phyloP scores from a whole-genome alignment of 2,797 vertebrate genomes.

The Heteromormyrus szaboi region DNA sequence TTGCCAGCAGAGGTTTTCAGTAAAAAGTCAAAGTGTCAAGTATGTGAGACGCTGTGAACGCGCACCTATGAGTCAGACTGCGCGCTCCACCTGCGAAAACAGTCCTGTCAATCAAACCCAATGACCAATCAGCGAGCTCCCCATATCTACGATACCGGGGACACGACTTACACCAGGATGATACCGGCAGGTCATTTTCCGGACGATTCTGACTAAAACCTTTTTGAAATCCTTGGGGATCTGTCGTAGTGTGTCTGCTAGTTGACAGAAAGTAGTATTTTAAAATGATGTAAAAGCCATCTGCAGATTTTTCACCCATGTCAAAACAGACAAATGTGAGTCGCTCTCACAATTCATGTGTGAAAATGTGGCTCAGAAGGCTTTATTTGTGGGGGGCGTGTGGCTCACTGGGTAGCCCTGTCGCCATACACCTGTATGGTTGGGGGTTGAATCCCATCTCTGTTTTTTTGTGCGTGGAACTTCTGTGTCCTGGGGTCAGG shows the following conservation, averaged over 20 bases:
- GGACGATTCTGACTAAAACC: not conserved
- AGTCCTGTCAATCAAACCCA: not conserved
- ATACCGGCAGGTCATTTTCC: not conserved
- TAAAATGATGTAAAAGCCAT: constrained; percentile 55
- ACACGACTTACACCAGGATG: not conserved
- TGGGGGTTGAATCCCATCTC: not conserved
- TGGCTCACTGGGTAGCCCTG: not conserved
- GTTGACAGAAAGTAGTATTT: constrained; percentile 35
- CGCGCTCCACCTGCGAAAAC: not conserved
- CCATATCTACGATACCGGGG: not conserved
- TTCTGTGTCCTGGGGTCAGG: not conserved
- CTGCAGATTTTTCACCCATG: constrained; percentile 48
- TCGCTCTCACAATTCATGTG: constrained; percentile 65
- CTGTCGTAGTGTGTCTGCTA: not conserved
- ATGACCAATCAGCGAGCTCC: not conserved
- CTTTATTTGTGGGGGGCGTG: not conserved
- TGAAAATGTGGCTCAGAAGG: constrained; percentile 43
- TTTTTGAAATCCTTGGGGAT: not conserved
- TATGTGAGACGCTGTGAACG: not conserved
- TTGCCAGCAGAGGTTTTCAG: not conserved
- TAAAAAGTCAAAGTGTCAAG: not conserved
- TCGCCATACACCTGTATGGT: not conserved
- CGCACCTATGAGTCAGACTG: not conserved
- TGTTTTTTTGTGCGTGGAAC: not conserved
- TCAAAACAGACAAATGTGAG: constrained; percentile 65